These are phyloP conservation scores for Perdita meconis DNA, from an alignment of 2,888 invertebrate species.

Conservation along the genomic window DNA sequence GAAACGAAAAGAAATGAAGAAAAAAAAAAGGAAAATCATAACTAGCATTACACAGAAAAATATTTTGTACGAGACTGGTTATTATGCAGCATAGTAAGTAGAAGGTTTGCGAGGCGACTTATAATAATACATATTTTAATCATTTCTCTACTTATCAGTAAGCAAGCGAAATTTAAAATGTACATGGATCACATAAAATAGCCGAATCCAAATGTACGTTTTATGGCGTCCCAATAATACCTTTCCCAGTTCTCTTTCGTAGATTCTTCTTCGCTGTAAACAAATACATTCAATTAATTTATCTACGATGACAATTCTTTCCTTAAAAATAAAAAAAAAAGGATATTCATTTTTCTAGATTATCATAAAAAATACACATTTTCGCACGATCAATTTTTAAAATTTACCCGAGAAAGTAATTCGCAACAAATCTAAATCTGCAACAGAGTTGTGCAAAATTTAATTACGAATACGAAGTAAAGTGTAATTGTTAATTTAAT, in stretches of 20 bases:
- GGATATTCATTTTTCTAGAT: too few relatives aligned
- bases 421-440: too few relatives aligned
- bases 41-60: constrained; percentile 19
- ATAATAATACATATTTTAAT: constrained; percentile 44
- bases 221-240: constrained; percentile 98
- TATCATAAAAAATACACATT: too few relatives aligned
- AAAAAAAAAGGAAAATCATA: constrained; percentile 11
- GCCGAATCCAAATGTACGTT: constrained; percentile 95
- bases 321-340: not conserved
- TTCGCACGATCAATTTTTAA: too few relatives aligned
- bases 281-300: constrained; percentile 8
- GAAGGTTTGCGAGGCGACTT: constrained; percentile 29
- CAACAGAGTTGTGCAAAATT: too few relatives aligned
- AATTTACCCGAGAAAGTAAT: too few relatives aligned
- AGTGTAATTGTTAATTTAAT: too few relatives aligned
- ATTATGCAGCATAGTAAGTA: constrained; percentile 33
- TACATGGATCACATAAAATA: constrained; percentile 85
- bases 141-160: constrained; percentile 78
- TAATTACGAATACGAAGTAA: too few relatives aligned
- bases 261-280: constrained; percentile 88
- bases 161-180: constrained; percentile 65
- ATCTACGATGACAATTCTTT: not conserved
- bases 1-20: not conserved
- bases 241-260: constrained; percentile 96
- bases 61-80: constrained; percentile 32